Conservation (phyloP, 2,888 invertebrate species). For the Abrostola tripartita region DNA sequence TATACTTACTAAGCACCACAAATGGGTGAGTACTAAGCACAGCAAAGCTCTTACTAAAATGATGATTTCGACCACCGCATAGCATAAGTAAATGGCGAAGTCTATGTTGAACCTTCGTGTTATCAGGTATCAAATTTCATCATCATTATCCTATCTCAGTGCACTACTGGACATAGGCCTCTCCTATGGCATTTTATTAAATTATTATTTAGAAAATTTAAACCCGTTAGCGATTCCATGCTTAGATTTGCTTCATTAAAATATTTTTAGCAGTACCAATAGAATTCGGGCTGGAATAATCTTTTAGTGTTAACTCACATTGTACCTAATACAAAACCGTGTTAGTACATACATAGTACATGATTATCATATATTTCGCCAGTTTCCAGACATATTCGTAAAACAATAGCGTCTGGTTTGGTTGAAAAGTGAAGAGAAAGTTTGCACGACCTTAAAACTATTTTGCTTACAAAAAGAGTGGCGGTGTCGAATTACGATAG, state of each 20-base stretch:
- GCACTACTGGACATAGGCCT: too few relatives aligned
- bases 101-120: too few relatives aligned
- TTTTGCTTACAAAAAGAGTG: slow-evolving; percentile 20
- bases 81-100: too few relatives aligned
- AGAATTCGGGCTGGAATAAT: neutral
- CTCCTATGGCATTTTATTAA: too few relatives aligned
- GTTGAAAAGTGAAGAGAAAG: slow-evolving; percentile 47
- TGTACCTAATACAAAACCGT: slow-evolving; percentile 1
- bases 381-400: slow-evolving; percentile 14
- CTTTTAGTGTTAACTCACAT: neutral
- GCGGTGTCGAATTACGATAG: slow-evolving; percentile 5
- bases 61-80: too few relatives aligned
- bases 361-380: slow-evolving; percentile 29
- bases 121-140: too few relatives aligned
- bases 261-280: neutral
- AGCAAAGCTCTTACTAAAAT: too few relatives aligned
- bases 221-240: too few relatives aligned
- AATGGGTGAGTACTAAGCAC: too few relatives aligned
- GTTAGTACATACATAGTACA: slow-evolving; percentile 15
- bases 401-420: slow-evolving; percentile 40
- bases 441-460: slow-evolving; percentile 23
- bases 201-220: too few relatives aligned
- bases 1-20: too few relatives aligned
- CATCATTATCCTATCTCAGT: too few relatives aligned
- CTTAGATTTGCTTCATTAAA: neutral